Evolutionary conservation across 2,797 vertebrate species (phyloP).

Genomic region (Semaprochilodus insignis): DNA sequence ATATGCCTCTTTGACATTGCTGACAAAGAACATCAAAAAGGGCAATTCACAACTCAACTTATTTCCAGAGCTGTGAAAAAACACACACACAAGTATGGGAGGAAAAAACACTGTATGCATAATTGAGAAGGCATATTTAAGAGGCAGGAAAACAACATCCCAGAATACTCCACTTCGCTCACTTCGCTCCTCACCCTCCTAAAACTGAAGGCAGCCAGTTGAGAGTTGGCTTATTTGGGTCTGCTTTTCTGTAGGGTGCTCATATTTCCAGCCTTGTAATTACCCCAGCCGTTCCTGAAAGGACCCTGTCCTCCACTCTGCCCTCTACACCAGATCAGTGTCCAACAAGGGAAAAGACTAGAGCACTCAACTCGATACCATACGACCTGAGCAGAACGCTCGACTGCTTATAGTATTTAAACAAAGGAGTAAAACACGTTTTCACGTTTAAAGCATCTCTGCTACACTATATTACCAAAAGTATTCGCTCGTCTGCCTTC

Average conservation of each 20-base stretch:
- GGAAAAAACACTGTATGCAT: slow-evolving; percentile 30
- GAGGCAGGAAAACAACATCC: background rate
- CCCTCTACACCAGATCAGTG: slow-evolving; percentile 58
- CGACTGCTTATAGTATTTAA: too few species aligned
- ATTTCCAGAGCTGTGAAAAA: slow-evolving; percentile 43
- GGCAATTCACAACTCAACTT: slow-evolving; percentile 42
- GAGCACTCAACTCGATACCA: slow-evolving; percentile 50
- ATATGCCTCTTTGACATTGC: slow-evolving; percentile 59
- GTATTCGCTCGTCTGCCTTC: too few species aligned
- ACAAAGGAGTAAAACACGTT: too few species aligned
- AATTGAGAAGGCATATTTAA: slow-evolving; percentile 33
- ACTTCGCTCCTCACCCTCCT: background rate
- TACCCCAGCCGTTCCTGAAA: slow-evolving; percentile 36
- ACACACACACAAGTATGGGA: background rate
- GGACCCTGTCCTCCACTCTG: background rate
- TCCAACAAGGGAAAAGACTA: slow-evolving; percentile 64
- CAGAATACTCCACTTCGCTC: background rate
- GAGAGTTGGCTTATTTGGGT: slow-evolving; percentile 6
- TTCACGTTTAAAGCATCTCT: too few species aligned
- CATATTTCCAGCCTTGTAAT: slow-evolving; percentile 32
- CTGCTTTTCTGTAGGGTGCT: slow-evolving; percentile 13
- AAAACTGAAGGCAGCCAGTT: too few species aligned
- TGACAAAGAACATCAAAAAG: slow-evolving; percentile 53
- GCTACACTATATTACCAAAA: too few species aligned
- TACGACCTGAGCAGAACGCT: too few species aligned